Percentiles rank a stretch among this genome's conserved stretches.
Conservation (phyloP, 2,113 vertebrate species). For the Lepidothrix coronata region DNA sequence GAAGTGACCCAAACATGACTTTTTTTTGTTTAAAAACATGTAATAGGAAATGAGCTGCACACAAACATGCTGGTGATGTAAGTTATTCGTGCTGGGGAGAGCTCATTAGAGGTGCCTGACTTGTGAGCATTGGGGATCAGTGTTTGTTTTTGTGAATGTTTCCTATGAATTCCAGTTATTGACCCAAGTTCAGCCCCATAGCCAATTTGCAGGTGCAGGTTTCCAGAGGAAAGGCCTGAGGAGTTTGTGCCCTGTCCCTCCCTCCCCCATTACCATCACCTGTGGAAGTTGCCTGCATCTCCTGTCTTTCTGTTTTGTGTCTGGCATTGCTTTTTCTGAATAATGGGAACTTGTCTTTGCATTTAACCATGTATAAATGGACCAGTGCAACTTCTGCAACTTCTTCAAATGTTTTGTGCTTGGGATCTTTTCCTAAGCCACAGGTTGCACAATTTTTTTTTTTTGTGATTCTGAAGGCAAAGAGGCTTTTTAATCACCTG, state of each 20-base stretch:
- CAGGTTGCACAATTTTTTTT: accelerated
- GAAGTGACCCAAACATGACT: not conserved
- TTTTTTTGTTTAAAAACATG: not conserved
- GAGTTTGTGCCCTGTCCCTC: not conserved
- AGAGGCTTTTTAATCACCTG: not conserved
- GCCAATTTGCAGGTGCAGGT: not conserved
- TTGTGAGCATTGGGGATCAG: not conserved
- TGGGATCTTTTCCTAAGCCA: not conserved
- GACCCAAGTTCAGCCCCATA: not conserved
- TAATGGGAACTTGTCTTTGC: not conserved
- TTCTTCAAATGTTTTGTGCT: not conserved
- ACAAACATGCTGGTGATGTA: not conserved
- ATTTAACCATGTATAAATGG: accelerated
- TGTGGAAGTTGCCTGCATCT: not conserved
- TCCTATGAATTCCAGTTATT: not conserved
- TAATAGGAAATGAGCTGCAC: not conserved
- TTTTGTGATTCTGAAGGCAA: not conserved
- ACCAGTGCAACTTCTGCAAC: not conserved
- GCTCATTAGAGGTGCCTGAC: not conserved
- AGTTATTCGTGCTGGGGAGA: not conserved
- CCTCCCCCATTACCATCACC: not conserved
- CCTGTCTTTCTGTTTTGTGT: not conserved
- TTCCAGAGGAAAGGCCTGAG: not conserved
- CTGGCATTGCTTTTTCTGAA: not conserved
- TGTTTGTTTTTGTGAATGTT: not conserved